These are phyloP conservation scores for Oreochromis spilurus DNA, from an alignment of 2,113 vertebrate species.

Conservation along the genomic window DNA sequence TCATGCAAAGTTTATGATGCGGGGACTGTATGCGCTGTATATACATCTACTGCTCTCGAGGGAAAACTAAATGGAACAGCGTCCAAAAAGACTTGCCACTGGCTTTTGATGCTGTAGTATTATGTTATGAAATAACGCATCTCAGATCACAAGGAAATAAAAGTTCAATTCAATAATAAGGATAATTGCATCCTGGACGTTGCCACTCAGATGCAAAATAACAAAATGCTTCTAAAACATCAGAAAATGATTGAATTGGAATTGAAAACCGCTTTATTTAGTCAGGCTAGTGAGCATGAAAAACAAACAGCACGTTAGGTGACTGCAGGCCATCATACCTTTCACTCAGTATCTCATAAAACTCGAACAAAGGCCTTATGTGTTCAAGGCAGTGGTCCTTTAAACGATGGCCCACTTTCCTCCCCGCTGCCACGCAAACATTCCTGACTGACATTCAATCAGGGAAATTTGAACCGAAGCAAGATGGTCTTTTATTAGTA, in stretches of 20 bases:
- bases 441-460: conserved; percentile 80
- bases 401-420: conserved; percentile 64
- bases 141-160: not conserved
- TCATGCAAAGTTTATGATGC: conserved; percentile 60
- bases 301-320: conserved; percentile 31
- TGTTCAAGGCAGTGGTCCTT: conserved; percentile 60
- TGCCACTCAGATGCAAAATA: not conserved
- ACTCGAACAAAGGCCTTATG: conserved; percentile 62
- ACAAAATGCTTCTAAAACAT: not conserved
- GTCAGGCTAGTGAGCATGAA: conserved; percentile 4
- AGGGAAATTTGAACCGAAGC: conserved; percentile 76
- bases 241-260: not conserved
- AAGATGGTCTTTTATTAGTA: conserved; percentile 76
- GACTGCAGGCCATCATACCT: conserved; percentile 48
- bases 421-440: conserved; percentile 68
- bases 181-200: not conserved
- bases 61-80: conserved; percentile 10
- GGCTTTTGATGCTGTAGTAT: not conserved
- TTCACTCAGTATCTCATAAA: conserved; percentile 62
- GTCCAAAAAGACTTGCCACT: not conserved
- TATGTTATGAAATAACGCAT: not conserved
- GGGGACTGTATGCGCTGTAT: conserved; percentile 16
- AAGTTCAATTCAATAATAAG: not conserved
- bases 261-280: conserved; percentile 30
- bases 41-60: conserved; percentile 23